Base-by-base conservation (phyloP, 2,888 invertebrate species). In the Podotricha telesiphe region DNA sequence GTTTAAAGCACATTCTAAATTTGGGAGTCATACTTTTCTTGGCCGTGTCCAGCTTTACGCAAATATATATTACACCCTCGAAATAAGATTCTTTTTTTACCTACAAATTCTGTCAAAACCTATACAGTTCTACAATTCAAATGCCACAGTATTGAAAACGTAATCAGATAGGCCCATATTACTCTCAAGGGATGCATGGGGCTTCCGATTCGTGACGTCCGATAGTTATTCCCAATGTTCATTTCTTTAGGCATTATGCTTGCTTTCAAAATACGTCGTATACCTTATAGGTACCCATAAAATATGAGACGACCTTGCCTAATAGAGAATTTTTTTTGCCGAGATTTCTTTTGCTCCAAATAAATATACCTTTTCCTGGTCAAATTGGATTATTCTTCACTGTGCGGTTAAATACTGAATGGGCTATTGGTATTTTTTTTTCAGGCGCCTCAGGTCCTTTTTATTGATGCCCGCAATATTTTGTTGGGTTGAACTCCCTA, bases 381-480 rank as follows among this genome's bases (percentile, higher is more conserved):
- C 70, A 68, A 73, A 73, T 75, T 72, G 75, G 74, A 75, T 74
- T 75, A 76, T 74, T 74, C 71, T 73, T 68, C 65, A 73, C 72
- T 48, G 72, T 65, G 70, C 70, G 63, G 70, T 75, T 76, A 73
- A 75, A 76, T 73, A 76, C 74, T 73, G 72, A 71, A 74, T 73
- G 68, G 73, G 59, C 68, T 67, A 73, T 74, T 69, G 73, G 64
- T 69, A 67, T 67, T 67, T 73, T 72, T 72, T n/a, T 70, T 68
- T 58, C 67, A 61, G 66, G 63, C 73, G 69, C 65, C 70, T 65
- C 69, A 61, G 67, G 68, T 66, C 63, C 63, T 62, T 72, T 74
- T 74, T 74, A 74, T 76, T 73, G 71, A 75, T 73, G 73, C 65
- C 59, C 59, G 73, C 68, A 68, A 74, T 74, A 73, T 75, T 73